Conservation (phyloP, 2,113 vertebrate species). For the Rhombomys opimus region DNA sequence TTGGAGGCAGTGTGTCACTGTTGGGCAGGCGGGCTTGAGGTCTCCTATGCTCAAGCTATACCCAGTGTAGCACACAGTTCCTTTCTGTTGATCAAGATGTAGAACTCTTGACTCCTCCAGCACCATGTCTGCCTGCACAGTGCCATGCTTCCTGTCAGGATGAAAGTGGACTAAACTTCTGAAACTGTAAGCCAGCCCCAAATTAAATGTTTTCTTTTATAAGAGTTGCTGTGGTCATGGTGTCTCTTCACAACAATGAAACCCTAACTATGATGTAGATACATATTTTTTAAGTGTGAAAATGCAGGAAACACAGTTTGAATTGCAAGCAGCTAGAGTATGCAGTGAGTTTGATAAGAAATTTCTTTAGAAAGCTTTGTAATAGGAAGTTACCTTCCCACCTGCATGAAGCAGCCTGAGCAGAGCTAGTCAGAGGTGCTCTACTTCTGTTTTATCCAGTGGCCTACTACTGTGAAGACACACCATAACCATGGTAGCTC, state of each 20-base stretch:
- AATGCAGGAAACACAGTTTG: neutral
- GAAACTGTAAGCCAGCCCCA: neutral
- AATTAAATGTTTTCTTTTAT: neutral
- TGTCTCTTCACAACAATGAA: neutral
- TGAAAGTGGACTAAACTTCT: neutral
- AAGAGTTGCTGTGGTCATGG: neutral
- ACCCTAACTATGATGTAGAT: neutral
- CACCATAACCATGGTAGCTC: neutral
- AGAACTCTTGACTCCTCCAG: neutral
- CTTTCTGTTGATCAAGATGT: neutral
- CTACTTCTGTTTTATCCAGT: neutral
- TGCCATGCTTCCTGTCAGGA: neutral
- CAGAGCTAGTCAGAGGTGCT: neutral
- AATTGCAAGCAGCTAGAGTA: slow-evolving; percentile 35
- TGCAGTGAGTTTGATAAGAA: neutral
- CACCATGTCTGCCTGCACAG: neutral
- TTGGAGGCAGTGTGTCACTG: neutral
- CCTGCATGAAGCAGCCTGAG: slow-evolving; percentile 15
- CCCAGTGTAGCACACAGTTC: neutral
- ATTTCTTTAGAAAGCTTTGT: neutral
- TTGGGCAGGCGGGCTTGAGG: neutral
- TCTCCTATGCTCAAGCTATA: neutral
- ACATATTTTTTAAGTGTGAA: neutral
- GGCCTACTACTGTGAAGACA: neutral
- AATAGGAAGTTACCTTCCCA: neutral